These are phyloP conservation scores for Trichonephila clavata DNA, from an alignment of 1,140 invertebrate species.

Conservation along the genomic window DNA sequence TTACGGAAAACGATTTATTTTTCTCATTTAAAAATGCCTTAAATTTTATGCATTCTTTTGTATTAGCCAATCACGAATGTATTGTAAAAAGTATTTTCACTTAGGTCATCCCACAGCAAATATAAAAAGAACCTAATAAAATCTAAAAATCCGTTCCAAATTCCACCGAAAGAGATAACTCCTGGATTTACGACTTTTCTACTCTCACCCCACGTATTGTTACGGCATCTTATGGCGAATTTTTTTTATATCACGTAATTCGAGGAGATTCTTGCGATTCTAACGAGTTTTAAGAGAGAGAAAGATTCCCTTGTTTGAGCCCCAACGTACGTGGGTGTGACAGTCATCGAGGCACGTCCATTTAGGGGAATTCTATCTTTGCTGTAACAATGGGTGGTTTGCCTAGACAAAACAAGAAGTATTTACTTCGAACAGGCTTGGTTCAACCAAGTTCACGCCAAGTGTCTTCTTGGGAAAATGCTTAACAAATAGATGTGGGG, in stretches of 20 bases:
- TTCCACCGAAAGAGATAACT: background rate
- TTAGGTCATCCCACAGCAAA: too few species aligned
- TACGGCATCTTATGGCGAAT: background rate
- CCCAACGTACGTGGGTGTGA: slow-evolving; percentile 44
- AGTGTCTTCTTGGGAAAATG: background rate
- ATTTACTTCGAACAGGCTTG: background rate
- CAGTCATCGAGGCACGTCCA: slow-evolving; percentile 18
- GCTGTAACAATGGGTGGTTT: slow-evolving; percentile 21
- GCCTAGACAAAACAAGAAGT: background rate
- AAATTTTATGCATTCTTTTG: too few species aligned
- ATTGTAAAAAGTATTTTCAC: too few species aligned
- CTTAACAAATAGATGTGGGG: background rate
- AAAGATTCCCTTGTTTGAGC: background rate
- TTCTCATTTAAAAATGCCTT: too few species aligned
- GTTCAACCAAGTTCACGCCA: slow-evolving; percentile 29
- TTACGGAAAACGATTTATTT: too few species aligned
- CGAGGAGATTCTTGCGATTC: background rate
- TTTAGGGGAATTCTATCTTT: slow-evolving; percentile 26
- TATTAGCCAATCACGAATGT: too few species aligned
- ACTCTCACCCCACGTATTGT: background rate
- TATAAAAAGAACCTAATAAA: too few species aligned
- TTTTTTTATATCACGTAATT: background rate
- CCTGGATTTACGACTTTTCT: background rate
- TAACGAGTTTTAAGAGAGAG: background rate
- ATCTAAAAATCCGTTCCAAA: too few species aligned